phyloP scores from a whole-genome alignment of 2,888 invertebrate genomes.

The Amphiduros pacificus region DNA sequence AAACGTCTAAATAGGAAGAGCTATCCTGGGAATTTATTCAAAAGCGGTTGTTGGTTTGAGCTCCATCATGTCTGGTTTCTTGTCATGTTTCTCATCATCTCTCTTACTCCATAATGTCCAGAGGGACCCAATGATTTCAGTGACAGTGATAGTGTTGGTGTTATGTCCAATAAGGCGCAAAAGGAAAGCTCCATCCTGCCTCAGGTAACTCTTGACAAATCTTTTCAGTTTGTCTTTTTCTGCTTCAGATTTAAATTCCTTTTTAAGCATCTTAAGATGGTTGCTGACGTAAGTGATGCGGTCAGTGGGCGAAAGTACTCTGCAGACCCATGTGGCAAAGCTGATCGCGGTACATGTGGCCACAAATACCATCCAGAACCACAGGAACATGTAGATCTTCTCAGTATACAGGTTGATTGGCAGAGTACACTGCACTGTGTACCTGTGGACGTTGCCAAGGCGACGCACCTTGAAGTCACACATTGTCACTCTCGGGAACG shows the following conservation, averaged over 20 bases:
- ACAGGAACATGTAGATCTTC: constrained; percentile 59
- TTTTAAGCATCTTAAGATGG: constrained; percentile 11
- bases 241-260: background rate
- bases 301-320: constrained; percentile 6
- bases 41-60: too few species aligned
- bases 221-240: background rate
- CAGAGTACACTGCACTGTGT: constrained; percentile 34
- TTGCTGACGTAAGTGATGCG: constrained; percentile 6
- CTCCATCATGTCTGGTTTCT: too few species aligned
- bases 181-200: constrained; percentile 32
- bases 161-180: constrained; percentile 33
- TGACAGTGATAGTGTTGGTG: constrained; percentile 31
- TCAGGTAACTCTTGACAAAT: constrained; percentile 26
- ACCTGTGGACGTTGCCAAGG: constrained; percentile 49
- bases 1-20: too few species aligned
- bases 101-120: constrained; percentile 31
- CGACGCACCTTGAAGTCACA: constrained; percentile 57
- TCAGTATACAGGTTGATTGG: constrained; percentile 44
- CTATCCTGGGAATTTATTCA: too few species aligned
- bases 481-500: constrained; percentile 54
- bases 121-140: constrained; percentile 26
- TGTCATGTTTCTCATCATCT: too few species aligned
- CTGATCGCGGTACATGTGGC: constrained; percentile 26
- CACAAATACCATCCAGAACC: constrained; percentile 59
- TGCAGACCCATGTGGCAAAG: constrained; percentile 24